Evolutionary conservation across 2,797 vertebrate genomes (phyloP), one percentile per base, ranked within the genome.

Genomic region (Pipistrellus kuhlii): DNA sequence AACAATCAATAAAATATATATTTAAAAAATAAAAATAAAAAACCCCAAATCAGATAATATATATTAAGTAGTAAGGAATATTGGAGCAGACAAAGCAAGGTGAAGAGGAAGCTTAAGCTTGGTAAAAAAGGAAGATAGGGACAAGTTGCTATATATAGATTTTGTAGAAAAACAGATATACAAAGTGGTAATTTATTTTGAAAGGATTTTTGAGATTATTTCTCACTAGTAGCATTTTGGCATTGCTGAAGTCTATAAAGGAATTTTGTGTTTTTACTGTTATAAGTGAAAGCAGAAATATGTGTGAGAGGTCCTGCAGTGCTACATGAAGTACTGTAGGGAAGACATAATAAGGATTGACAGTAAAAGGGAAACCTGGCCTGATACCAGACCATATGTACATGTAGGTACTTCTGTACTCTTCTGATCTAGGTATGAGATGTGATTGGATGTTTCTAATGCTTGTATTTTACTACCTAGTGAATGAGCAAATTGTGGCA

Each of bases 241-340:
- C 94, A 91, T 38, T 64, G 48, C 57, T 77, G 32, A 90, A 66
- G 21, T 91, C 71, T 94, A 17, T 77, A 92, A 92, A 92, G 82
- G 30, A 59, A 88, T 94, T 86, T 88, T 92, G 17, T 91, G 35
- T 85, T 93, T 94, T 88, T 91, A 88, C 25, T 92, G 1, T 91
- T 94, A 55, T 6, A 57, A 83, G 38, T 89, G 17, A 81, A 90
- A 88, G 38, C 48, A 95, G 90, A 91, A 93, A 46, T 93, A 35
- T 20, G 53, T 71, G n/a, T 87, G 5, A 73, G 53, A 89, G 73
- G 3, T 90, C 94, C 51, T 88, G 10, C 13, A 68, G n/a, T 72
- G 21, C 46, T 86, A 20, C 17, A 8, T 73, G 90, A 84, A 81
- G 27, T 93, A 48, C 41, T 88, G 27, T 73, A 59, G 41, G 17